Conservation (phyloP, 2,797 vertebrate genomes). For the Pseudomugil tenellus region DNA sequence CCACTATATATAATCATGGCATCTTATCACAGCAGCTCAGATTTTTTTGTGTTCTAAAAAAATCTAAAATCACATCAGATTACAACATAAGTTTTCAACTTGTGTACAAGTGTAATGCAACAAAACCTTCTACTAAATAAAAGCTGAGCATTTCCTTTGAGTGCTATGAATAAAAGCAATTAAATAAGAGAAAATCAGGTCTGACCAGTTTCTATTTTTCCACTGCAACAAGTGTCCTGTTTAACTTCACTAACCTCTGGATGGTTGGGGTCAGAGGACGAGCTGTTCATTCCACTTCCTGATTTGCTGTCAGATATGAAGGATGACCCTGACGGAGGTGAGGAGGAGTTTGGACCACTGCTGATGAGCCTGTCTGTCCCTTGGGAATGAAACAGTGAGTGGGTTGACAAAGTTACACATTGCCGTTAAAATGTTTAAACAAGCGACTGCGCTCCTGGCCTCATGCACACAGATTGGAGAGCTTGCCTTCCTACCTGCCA, state of each 20-base stretch:
- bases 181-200: constrained; percentile 5
- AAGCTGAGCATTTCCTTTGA: background rate
- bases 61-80: background rate
- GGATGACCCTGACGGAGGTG: constrained; percentile 32
- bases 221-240: constrained; percentile 36
- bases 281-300: constrained; percentile 14
- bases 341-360: constrained; percentile 14
- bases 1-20: background rate
- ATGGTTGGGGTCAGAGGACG: constrained; percentile 50
- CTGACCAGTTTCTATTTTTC: constrained; percentile 65
- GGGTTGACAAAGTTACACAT: constrained; percentile 32
- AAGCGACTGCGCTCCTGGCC: background rate
- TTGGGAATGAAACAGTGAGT: constrained; percentile 37
- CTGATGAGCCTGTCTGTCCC: constrained; percentile 39
- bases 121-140: background rate
- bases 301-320: constrained; percentile 40
- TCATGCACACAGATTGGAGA: background rate
- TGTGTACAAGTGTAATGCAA: background rate
- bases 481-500: constrained; percentile 61
- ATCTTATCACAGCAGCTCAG: background rate
- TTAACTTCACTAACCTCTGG: constrained; percentile 33
- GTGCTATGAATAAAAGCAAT: background rate
- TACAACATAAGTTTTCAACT: background rate
- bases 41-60: background rate
- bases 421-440: constrained; percentile 26